Evolutionary conservation across 2,113 vertebrate genomes (phyloP).

Genomic region (Cichladusa arquata): DNA sequence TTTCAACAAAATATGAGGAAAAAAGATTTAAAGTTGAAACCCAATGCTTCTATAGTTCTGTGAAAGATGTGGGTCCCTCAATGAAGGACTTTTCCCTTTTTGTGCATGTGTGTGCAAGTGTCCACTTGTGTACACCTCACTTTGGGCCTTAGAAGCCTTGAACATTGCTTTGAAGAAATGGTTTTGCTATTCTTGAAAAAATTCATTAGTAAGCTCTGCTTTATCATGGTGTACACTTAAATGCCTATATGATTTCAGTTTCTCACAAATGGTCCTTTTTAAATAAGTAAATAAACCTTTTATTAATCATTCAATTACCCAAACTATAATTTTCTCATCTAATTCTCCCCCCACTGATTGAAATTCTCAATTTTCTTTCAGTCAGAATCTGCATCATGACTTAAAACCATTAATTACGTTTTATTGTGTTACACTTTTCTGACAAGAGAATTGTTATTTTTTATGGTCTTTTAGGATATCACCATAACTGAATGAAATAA

Average conservation of each 20-base stretch:
- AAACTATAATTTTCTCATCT: neutral
- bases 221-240: neutral
- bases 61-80: neutral
- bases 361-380: neutral
- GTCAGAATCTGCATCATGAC: neutral
- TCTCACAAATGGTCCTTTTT: neutral
- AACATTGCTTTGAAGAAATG: neutral
- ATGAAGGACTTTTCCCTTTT: neutral
- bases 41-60: neutral
- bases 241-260: neutral
- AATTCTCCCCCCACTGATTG: neutral
- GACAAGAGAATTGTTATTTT: neutral
- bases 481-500: neutral
- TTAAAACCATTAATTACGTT: neutral
- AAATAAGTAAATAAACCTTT: neutral
- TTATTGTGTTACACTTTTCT: neutral
- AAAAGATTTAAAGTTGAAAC: neutral
- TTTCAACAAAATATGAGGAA: neutral
- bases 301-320: neutral
- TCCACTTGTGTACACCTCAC: neutral
- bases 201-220: neutral
- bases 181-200: neutral
- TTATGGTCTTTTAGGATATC: neutral
- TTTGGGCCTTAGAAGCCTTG: neutral
- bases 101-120: too few relatives aligned